Evolutionary conservation across 2,797 vertebrate genomes (phyloP).

Genomic region (Ctenopoma kingsleyae): DNA sequence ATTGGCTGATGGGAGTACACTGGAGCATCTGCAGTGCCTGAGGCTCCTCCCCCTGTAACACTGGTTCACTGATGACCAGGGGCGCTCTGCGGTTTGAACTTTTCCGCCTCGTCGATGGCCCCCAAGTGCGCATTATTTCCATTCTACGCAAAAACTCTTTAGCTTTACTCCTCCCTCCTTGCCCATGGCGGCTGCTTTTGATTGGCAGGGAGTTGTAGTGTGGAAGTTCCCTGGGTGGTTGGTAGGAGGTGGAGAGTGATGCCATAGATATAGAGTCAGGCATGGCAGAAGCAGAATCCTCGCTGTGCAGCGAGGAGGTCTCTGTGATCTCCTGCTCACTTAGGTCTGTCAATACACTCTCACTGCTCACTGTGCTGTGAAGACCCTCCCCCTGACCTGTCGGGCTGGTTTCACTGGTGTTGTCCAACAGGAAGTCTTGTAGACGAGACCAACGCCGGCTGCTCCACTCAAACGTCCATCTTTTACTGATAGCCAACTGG

Average conservation of each 20-base stretch:
- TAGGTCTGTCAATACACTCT: slow-evolving; percentile 95
- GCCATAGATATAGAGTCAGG: slow-evolving; percentile 85
- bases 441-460: slow-evolving; percentile 96
- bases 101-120: slow-evolving; percentile 73
- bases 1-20: slow-evolving; percentile 89
- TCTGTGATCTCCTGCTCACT: slow-evolving; percentile 91
- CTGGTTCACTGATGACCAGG: slow-evolving; percentile 90
- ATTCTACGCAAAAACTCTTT: slow-evolving; percentile 94
- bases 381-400: slow-evolving; percentile 82
- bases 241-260: slow-evolving; percentile 73
- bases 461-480: slow-evolving; percentile 98
- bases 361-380: slow-evolving; percentile 92
- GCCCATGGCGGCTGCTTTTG: slow-evolving; percentile 84
- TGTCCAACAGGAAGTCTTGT: slow-evolving; percentile 89
- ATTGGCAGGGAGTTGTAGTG: slow-evolving; percentile 83
- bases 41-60: slow-evolving; percentile 90
- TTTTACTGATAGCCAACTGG: slow-evolving; percentile 94
- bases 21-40: slow-evolving; percentile 88
- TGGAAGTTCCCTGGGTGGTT: slow-evolving; percentile 71
- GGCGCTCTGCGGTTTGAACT: slow-evolving; percentile 78
- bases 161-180: slow-evolving; percentile 86
- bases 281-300: slow-evolving; percentile 85
- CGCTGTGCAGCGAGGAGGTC: slow-evolving; percentile 93
- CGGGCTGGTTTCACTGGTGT: slow-evolving; percentile 77
- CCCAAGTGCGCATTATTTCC: slow-evolving; percentile 90